Conservation (phyloP, 2,797 vertebrate species). For the Percopsis omiscomaycus region DNA sequence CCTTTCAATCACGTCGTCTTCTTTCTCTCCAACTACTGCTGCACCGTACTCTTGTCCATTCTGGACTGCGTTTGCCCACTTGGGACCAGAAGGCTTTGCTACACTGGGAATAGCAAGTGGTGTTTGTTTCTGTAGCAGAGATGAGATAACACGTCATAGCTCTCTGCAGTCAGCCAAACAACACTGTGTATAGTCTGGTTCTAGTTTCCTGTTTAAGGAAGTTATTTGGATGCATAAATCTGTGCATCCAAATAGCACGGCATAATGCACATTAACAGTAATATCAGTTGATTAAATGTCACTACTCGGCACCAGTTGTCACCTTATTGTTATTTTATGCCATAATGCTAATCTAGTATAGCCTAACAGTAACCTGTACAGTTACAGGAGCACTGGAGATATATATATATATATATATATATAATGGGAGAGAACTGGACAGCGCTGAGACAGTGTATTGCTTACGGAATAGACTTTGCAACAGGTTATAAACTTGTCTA, state of each 20-base stretch:
- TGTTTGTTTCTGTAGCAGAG: neutral
- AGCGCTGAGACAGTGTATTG: constrained; percentile 8
- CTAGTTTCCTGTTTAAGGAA: constrained; percentile 2
- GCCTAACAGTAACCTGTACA: neutral
- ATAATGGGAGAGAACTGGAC: neutral
- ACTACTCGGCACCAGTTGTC: neutral
- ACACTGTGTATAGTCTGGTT: neutral
- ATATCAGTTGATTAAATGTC: neutral
- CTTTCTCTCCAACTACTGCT: constrained; percentile 6
- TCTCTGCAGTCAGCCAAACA: neutral
- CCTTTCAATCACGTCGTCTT: constrained; percentile 20
- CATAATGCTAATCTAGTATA: constrained; percentile 12
- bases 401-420: neutral
- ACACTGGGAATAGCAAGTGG: neutral
- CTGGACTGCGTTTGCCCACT: constrained; percentile 19
- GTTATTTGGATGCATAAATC: neutral
- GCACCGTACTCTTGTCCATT: constrained; percentile 20
- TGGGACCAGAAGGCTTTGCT: neutral
- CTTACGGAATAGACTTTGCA: neutral
- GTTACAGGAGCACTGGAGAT: neutral
- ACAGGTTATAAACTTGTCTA: neutral
- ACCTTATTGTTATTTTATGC: constrained; percentile 5
- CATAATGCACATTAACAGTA: neutral
- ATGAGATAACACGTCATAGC: neutral
- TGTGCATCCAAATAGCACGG: too few relatives aligned